Conservation (phyloP, 1,140 invertebrate species). For the Chironomus striatipennis region DNA sequence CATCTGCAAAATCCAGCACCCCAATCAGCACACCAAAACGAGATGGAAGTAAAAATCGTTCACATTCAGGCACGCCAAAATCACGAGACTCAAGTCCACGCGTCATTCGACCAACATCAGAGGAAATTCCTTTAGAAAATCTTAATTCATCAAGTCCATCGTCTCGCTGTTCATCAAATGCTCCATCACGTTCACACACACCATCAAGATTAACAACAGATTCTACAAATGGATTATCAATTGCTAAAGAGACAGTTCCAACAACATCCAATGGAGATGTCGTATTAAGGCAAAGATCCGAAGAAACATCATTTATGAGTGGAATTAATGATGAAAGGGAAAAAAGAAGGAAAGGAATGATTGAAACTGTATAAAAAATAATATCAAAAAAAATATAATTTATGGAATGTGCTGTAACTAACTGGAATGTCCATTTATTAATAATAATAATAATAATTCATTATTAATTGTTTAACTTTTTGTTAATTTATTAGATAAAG, state of each 20-base stretch:
- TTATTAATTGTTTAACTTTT: background rate
- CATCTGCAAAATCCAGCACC: constrained; percentile 30
- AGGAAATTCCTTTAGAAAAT: constrained; percentile 78
- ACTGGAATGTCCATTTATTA: background rate
- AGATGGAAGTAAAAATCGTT: constrained; percentile 33
- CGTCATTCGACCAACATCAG: constrained; percentile 60
- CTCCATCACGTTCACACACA: constrained; percentile 37
- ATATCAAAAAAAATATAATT: background rate
- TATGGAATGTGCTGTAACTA: constrained; percentile 30
- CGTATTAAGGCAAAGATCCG: constrained; percentile 42
- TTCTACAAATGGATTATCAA: constrained; percentile 37
- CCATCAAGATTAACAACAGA: constrained; percentile 40
- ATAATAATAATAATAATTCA: too few species aligned
- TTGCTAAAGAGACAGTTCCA: constrained; percentile 38
- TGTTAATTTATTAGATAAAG: constrained; percentile 31
- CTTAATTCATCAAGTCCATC: constrained; percentile 41
- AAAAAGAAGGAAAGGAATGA: constrained; percentile 48
- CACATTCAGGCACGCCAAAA: constrained; percentile 39
- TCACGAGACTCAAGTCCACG: constrained; percentile 63
- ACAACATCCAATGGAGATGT: constrained; percentile 32
- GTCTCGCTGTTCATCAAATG: constrained; percentile 30
- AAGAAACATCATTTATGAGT: constrained; percentile 62
- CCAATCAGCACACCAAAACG: constrained; percentile 27
- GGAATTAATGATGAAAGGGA: constrained; percentile 42
- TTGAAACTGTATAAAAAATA: constrained; percentile 55